Evolutionary conservation across 2,888 invertebrate genomes (phyloP), one percentile per base, ranked within the genome.

Genomic region (Herminia tarsipennalis): DNA sequence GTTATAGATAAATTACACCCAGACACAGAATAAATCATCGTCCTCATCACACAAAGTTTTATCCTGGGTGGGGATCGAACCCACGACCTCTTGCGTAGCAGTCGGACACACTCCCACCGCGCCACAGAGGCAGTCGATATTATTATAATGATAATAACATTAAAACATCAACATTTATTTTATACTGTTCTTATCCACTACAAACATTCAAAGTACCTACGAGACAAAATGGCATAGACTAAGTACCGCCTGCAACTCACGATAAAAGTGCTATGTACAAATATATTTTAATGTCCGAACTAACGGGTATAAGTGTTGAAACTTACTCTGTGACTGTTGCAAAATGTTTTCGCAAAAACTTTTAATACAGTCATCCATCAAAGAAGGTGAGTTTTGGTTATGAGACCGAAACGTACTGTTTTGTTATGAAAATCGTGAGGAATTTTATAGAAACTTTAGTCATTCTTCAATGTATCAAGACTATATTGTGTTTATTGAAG

Each of bases 191-290:
- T 0, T 48, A 51, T 58, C 63, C 58, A 44, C 17, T 16, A 9
- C 12, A 16, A 32, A 10, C 12, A 38, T 45, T 55, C 54, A 4
- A 27, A 44, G 55, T 6, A 1, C 10, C 10, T 30, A 27, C 14
- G 9, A 25, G 8, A 25, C 25, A 9, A 25, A 13, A 27, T 33
- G 18, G 25, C 17, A 41, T 39, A 37, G 52, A 63, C 65, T 69
- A 70, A 76, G 63, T 70, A 65, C 66, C 62, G 73, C 66, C 79
- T 80, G 80, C 65, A 56, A 40, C 28, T 51, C 30, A 53, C 65
- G 80, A 80, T 80, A 80, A 79, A 80, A 78, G 76, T 78, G 73
- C 77, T 77, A 77, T 58, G 42, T 54, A 54, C 58, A 50, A 58
- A 63, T 65, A 68, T 60, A 60, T 51, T 61, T 65, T 60, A 66